Base-by-base conservation (phyloP, 64 coral and sea anemone species). In the Astreopora myriophthalma region DNA sequence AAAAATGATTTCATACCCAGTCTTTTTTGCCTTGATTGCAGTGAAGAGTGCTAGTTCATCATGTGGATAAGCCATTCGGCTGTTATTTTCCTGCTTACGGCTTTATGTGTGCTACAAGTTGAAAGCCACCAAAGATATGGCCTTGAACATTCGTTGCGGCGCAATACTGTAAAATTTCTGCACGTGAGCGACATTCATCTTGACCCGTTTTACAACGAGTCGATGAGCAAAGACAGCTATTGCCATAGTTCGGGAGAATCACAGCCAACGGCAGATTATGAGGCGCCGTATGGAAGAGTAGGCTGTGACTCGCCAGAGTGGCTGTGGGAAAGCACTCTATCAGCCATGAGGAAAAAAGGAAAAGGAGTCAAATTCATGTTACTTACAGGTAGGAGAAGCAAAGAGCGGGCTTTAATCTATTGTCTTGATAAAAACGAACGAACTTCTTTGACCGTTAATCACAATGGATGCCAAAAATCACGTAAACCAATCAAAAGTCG, bases 221-320 rank as follows among this genome's bases (percentile, higher is more conserved):
- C 35, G 22, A 84, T 89, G 11, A 20, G 38, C 10, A 42, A 42
- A 5, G 69, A 79, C 27, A 51, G 25, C 13, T 63, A 48, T 24
- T 96, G 76, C 46, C 89, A 86, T 46, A 84, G 64, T 10, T 23
- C 28, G 3, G 68, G 69, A 26, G 86, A 66, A 30, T 48, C 69
- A 33, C 85, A 11, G 20, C 25, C 51, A 26, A 86, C 46, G 22
- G 90, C 89, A 17, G 79, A 57, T 48, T 95, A 86, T 25, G 38
- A 72, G 7, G 96, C 93, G 32, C 80, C 80, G 35, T 95, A 82
- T 60, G 96, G 96, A 8, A 85, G 96, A 8, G 23, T 93, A 22
- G 73, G 90, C 1, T 98, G 96, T 77, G 96, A 98, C 32, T 93
- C 96, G 8, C 93, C 96, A 4, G 25, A 38, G 62, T 28, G 42